Percentiles rank a stretch among this genome's conserved stretches.
phyloP scores from a whole-genome alignment of 2,113 vertebrate species.

The Cinclus mexicanus region DNA sequence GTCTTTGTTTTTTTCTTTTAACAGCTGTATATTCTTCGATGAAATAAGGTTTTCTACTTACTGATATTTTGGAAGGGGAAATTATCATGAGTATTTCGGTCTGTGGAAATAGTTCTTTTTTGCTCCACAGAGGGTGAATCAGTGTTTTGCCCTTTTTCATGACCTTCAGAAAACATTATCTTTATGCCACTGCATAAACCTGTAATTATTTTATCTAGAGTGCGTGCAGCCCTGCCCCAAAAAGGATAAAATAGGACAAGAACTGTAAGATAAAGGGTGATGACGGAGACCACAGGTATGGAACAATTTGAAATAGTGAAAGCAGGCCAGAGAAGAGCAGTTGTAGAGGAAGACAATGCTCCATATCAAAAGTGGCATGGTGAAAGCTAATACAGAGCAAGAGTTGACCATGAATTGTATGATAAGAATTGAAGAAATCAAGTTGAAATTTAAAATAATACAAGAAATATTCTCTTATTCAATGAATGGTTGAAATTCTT shows the following conservation, averaged over 20 bases:
- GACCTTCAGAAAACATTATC: not conserved
- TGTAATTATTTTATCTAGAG: not conserved
- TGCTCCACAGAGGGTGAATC: not conserved
- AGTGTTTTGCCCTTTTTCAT: not conserved
- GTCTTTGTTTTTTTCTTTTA: not conserved
- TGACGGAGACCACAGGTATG: not conserved
- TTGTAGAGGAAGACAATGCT: not conserved
- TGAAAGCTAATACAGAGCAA: not conserved
- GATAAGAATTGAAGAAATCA: not conserved
- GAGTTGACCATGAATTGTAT: not conserved
- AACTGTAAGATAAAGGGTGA: not conserved
- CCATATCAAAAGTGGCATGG: not conserved
- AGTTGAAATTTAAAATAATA: not conserved
- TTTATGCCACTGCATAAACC: not conserved
- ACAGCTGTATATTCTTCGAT: not conserved
- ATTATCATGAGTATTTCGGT: not conserved
- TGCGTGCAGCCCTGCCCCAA: not conserved
- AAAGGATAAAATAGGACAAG: not conserved
- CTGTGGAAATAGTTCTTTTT: not conserved
- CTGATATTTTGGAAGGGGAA: not conserved
- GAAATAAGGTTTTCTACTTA: not conserved
- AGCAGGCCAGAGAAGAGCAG: not conserved
- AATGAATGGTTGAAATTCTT: not conserved
- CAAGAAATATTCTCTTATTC: not conserved
- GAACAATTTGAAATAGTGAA: not conserved